phyloP scores from a whole-genome alignment of 2,113 vertebrate species.

The Notothenia rossii region DNA sequence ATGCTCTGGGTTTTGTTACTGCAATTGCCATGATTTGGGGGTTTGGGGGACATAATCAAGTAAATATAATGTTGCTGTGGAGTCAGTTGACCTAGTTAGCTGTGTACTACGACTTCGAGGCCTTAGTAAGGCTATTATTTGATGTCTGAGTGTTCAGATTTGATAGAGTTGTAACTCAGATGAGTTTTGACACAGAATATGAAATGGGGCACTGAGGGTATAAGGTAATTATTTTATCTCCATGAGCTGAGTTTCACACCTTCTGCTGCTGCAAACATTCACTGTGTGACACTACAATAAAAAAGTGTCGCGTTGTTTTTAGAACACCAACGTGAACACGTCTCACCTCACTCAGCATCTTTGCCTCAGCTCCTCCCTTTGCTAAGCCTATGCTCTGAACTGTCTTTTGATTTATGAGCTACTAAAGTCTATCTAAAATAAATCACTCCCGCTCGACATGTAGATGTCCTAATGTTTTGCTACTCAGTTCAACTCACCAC shows the following conservation, averaged over 20 bases:
- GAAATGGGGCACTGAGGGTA: neutral
- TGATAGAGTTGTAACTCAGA: neutral
- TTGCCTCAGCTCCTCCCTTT: neutral
- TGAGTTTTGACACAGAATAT: neutral
- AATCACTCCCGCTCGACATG: neutral
- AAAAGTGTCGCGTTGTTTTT: neutral
- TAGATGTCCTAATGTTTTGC: neutral
- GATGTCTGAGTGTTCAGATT: neutral
- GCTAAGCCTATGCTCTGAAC: neutral
- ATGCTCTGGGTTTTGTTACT: neutral
- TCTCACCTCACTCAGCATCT: neutral
- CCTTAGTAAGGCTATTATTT: too few species aligned
- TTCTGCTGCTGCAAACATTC: neutral
- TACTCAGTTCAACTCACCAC: conserved; percentile 84
- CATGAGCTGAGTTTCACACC: neutral
- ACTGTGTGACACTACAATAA: neutral
- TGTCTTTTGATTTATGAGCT: neutral
- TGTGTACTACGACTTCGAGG: too few species aligned
- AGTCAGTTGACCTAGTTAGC: too few species aligned
- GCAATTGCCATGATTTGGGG: neutral
- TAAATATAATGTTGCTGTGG: too few species aligned
- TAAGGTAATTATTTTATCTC: neutral
- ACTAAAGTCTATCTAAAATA: neutral
- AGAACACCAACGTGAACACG: neutral
- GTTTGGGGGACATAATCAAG: neutral